Evolutionary conservation across 1,140 invertebrate genomes (phyloP), one percentile per base, ranked within the genome.

Genomic region (Lerema accius): DNA sequence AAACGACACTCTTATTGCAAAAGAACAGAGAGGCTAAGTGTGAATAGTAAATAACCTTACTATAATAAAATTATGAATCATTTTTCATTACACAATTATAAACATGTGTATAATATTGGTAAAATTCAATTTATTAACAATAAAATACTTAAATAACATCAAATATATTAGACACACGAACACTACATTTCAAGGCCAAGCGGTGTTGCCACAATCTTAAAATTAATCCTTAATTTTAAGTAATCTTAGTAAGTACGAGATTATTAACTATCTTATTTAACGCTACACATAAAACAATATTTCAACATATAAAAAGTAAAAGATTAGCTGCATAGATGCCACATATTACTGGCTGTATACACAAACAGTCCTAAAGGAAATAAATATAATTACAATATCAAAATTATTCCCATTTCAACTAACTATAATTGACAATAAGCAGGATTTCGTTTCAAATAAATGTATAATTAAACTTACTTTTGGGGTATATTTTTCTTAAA

Each of bases 1-100:
- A 87, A 89, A 89, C 85, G 85, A 90, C 87, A 90, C 87, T 83
- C 86, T 71, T 86, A 89, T 90, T 87, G 86, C 86, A 84, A 80
- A 82, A 84, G 76, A 67, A 74, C 80, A 84, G 79, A 80, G 76
- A 89, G 85, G 83, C 82, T 83, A 83, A 71, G 82, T 62, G 82
- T 89, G 86, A 85, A 86, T 76, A 77, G 76, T 87, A 80, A 80
- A 82, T 72, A 80, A 65, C 59, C 63, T 79, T 76, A 80, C 48
- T 75, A 73, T 67, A 69, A 69, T 63, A 43, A 67, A 68, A 70
- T 67, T 72, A 74, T 59, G 67, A 69, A 72, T 74, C 73, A 76
- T 76, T 37, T 76, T 56, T 74, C 32, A 76, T 62, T 74, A 71
- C 66, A 73, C 55, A 65, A 73, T 72, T 60, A 76, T 67, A 80